Evolutionary conservation across 2,797 vertebrate species (phyloP).

Genomic region (Gallirallus australis): DNA sequence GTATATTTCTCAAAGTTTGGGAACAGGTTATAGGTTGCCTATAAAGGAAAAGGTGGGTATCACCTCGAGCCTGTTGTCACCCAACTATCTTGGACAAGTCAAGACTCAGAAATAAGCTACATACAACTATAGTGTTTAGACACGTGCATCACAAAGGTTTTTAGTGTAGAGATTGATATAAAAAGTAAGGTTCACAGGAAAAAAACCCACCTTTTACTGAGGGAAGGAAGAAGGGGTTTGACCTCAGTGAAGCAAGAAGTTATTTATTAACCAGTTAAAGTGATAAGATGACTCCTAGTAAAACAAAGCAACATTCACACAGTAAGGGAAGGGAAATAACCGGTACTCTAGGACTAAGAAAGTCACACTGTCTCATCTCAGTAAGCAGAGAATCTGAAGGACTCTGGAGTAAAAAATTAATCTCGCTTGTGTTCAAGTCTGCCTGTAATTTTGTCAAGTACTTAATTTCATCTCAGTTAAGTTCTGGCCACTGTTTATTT

Average conservation of each 20-base stretch:
- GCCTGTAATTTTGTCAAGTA: neutral
- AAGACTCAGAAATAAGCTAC: neutral
- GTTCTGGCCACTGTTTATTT: neutral
- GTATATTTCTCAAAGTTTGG: neutral
- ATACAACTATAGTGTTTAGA: neutral
- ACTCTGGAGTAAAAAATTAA: neutral
- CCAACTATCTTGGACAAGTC: neutral
- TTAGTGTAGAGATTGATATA: neutral
- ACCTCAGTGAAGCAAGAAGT: neutral
- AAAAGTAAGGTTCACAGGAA: neutral
- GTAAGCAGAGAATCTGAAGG: neutral
- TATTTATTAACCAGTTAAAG: neutral
- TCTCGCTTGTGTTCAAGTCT: neutral
- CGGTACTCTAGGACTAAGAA: neutral
- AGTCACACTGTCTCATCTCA: accelerated
- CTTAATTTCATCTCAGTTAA: neutral
- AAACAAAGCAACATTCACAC: neutral
- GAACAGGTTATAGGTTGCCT: neutral
- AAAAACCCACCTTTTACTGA: neutral
- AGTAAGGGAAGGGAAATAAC: neutral
- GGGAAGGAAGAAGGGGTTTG: neutral
- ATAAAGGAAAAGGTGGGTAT: neutral
- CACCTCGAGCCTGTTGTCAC: neutral
- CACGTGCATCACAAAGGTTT: neutral
- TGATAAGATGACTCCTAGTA: neutral